Conservation (phyloP, 1,140 invertebrate genomes). For the Drosophila nasuta region DNA sequence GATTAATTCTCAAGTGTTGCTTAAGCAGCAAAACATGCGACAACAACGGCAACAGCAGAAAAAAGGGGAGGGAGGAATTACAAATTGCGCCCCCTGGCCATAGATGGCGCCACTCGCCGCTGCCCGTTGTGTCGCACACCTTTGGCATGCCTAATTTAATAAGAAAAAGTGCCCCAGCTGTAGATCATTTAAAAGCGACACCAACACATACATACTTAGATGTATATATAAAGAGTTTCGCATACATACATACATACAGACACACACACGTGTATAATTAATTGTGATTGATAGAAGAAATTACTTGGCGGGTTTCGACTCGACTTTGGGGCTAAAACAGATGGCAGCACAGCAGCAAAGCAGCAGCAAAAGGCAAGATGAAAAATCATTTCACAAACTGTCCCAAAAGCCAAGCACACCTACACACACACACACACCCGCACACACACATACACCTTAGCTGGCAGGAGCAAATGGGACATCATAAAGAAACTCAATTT, state of each 20-base stretch:
- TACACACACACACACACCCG: conserved; percentile 34
- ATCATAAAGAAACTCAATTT: conserved; percentile 84
- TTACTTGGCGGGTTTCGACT: conserved; percentile 56
- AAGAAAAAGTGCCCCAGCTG: conserved; percentile 61
- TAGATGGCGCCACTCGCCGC: conserved; percentile 35
- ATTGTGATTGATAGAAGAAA: conserved; percentile 83
- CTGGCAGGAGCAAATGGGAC: conserved; percentile 62
- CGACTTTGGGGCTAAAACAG: conserved; percentile 57
- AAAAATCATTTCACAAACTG: conserved; percentile 80
- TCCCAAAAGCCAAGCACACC: conserved; percentile 57
- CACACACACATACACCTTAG: conserved; percentile 7
- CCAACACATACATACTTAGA: conserved; percentile 12
- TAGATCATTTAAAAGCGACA: conserved; percentile 61
- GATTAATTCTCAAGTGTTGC: conserved; percentile 61
- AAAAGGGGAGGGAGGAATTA: conserved; percentile 60
- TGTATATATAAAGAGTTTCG: not conserved
- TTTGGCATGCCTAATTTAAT: conserved; percentile 73
- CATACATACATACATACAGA: conserved; percentile 8
- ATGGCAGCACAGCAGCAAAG: conserved; percentile 36
- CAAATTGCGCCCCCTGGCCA: conserved; percentile 57
- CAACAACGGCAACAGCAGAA: conserved; percentile 19
- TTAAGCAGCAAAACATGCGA: conserved; percentile 47
- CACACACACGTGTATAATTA: conserved; percentile 62
- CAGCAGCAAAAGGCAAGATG: conserved; percentile 61
- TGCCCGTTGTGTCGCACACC: conserved; percentile 36